Conservation (phyloP, 2,888 invertebrate species). For the Papilio gigon region DNA sequence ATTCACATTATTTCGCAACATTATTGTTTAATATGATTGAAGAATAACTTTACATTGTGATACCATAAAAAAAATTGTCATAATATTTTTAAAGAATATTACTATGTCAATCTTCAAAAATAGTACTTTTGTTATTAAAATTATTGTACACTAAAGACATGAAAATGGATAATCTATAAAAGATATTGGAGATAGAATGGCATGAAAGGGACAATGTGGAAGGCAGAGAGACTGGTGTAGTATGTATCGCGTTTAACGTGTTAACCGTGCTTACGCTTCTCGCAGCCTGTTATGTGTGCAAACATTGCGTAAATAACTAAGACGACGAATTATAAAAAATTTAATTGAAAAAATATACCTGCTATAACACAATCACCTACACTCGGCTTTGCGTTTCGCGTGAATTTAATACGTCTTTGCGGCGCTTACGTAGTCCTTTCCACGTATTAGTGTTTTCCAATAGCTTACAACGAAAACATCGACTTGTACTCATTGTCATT, state of each 20-base stretch:
- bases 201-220: too few species aligned
- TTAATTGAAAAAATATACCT: not conserved
- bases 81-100: too few species aligned
- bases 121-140: too few species aligned
- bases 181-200: too few species aligned
- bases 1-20: too few species aligned
- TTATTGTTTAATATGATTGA: too few species aligned
- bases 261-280: conserved; percentile 12
- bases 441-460: not conserved
- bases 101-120: too few species aligned
- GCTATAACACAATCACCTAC: not conserved
- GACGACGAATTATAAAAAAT: not conserved
- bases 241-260: not conserved
- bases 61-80: too few species aligned
- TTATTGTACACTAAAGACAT: too few species aligned
- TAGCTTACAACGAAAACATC: not conserved
- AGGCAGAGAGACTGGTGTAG: too few species aligned
- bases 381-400: conserved; percentile 3
- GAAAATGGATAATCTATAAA: too few species aligned
- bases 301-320: not conserved
- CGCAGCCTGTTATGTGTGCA: not conserved
- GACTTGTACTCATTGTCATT: not conserved
- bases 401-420: not conserved
- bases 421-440: not conserved
- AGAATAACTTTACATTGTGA: too few species aligned